Percentiles rank a stretch among this genome's conserved stretches.
Conservation (phyloP, 2,888 invertebrate species). For the Stenodema calcarata region DNA sequence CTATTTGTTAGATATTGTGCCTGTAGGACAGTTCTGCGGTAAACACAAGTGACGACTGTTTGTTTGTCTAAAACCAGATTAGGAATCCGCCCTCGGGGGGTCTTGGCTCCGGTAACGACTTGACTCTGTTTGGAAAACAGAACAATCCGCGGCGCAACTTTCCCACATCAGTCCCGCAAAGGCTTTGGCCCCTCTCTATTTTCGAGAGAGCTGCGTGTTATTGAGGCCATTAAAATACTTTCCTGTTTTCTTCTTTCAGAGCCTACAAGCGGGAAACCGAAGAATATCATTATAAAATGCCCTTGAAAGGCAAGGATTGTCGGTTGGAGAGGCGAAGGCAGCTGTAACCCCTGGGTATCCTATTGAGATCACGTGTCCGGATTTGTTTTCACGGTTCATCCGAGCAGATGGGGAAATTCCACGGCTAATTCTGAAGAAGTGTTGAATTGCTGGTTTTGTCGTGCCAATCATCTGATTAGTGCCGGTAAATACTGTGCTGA, state of each 20-base stretch:
- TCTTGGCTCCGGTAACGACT: neutral
- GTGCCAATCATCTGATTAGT: neutral
- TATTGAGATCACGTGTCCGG: neutral
- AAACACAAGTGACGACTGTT: slow-evolving; percentile 23
- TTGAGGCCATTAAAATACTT: slow-evolving; percentile 21
- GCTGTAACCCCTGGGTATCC: neutral
- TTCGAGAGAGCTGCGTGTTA: slow-evolving; percentile 3
- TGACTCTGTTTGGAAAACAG: slow-evolving; percentile 12
- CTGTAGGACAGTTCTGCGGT: slow-evolving; percentile 7
- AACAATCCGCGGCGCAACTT: neutral
- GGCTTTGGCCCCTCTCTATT: neutral
- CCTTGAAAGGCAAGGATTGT: neutral
- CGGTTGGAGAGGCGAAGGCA: neutral
- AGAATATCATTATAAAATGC: neutral
- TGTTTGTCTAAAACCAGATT: slow-evolving; percentile 27
- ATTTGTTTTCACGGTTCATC: neutral
- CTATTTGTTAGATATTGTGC: slow-evolving; percentile 13
- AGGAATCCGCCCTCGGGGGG: slow-evolving; percentile 14
- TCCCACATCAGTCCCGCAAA: neutral
- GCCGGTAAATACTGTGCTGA: neutral
- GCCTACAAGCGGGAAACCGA: neutral
- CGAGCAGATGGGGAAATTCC: neutral
- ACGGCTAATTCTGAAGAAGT: neutral
- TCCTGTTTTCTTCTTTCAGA: neutral
- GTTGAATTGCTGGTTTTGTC: neutral